phyloP scores from a whole-genome alignment of 2,113 vertebrate species.

The Cyprinus carpio region DNA sequence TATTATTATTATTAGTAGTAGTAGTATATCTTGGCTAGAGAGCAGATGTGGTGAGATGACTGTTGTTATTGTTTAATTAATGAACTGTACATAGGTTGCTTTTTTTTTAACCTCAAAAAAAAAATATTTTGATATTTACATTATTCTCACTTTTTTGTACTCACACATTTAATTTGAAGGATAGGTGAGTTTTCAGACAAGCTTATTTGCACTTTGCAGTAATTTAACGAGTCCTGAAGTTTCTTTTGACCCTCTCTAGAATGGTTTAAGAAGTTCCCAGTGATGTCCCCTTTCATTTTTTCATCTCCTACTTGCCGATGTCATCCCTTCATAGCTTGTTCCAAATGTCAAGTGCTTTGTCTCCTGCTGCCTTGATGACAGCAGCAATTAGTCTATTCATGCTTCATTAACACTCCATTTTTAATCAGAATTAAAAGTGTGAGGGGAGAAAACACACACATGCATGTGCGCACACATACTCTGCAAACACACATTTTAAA shows the following conservation, averaged over 20 bases:
- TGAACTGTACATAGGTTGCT: neutral
- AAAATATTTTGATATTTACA: neutral
- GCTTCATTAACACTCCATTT: slow-evolving; percentile 67
- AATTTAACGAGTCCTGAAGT: slow-evolving; percentile 47
- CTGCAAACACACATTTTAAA: slow-evolving; percentile 51
- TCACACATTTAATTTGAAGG: neutral
- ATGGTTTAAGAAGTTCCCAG: slow-evolving; percentile 38
- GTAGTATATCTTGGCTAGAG: no score
- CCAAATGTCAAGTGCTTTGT: slow-evolving; percentile 71
- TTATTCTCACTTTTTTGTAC: neutral
- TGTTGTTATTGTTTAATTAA: neutral
- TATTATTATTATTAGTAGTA: neutral
- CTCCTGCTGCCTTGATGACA: slow-evolving; percentile 66
- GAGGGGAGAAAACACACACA: slow-evolving; percentile 36
- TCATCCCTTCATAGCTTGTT: slow-evolving; percentile 63
- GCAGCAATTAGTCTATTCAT: slow-evolving; percentile 69
- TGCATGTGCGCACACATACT: slow-evolving; percentile 40
- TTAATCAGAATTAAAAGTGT: slow-evolving; percentile 67
- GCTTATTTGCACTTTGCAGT: slow-evolving; percentile 6
- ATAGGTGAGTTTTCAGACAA: slow-evolving; percentile 11
- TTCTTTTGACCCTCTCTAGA: slow-evolving; percentile 22
- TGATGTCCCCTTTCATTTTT: slow-evolving; percentile 31
- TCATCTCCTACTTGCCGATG: slow-evolving; percentile 38
- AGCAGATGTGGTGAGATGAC: neutral
- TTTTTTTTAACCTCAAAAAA: neutral